phyloP scores from a whole-genome alignment of 2,888 invertebrate species.

The Muscina levida region DNA sequence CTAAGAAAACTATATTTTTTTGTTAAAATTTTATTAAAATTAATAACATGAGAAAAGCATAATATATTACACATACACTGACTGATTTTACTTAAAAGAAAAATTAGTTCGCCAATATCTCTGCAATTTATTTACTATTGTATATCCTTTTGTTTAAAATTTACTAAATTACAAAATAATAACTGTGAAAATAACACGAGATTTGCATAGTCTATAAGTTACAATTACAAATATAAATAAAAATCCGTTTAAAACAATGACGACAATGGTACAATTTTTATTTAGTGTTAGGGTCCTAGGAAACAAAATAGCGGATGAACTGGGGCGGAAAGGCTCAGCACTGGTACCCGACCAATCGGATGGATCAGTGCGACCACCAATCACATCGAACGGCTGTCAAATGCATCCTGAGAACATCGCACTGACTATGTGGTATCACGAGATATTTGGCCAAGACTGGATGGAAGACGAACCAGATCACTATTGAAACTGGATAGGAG shows the following conservation, averaged over 20 bases:
- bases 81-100: conserved; percentile 57
- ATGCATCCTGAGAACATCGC: no score
- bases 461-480: no score
- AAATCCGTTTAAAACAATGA: not conserved
- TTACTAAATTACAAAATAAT: conserved; percentile 47
- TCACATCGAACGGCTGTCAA: no score
- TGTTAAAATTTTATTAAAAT: not conserved
- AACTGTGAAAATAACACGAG: conserved; percentile 62
- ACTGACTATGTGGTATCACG: no score
- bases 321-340: no score
- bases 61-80: conserved; percentile 55
- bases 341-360: no score
- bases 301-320: no score
- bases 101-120: conserved; percentile 62
- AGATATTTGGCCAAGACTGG: no score
- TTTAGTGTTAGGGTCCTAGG: not conserved
- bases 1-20: no score
- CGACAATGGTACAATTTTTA: not conserved
- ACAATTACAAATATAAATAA: conserved; percentile 50
- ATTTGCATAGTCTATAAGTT: conserved; percentile 63
- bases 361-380: no score
- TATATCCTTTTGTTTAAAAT: conserved; percentile 48
- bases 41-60: not conserved
- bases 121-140: conserved; percentile 55
- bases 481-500: no score